phyloP scores from a whole-genome alignment of 2,113 vertebrate genomes.

The Peromyscus californicus region DNA sequence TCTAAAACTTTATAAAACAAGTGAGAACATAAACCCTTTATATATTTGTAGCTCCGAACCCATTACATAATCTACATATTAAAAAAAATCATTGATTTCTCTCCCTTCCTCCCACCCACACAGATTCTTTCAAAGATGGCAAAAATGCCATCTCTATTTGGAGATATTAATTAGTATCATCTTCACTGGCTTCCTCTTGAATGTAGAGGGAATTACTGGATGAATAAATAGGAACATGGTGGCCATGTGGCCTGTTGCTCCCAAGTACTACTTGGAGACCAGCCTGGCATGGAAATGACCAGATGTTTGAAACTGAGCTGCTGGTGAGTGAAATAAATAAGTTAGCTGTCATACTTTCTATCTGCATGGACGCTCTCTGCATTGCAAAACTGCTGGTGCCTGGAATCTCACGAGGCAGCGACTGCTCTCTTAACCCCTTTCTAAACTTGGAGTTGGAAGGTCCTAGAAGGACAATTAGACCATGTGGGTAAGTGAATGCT shows the following conservation, averaged over 20 bases:
- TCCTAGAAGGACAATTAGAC: slow-evolving; percentile 30
- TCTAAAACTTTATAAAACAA: slow-evolving; percentile 40
- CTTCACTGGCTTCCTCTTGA: slow-evolving; percentile 65
- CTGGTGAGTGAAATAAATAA: slow-evolving; percentile 77
- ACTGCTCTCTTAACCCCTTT: slow-evolving; percentile 47
- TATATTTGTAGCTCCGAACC: not conserved
- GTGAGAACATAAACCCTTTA: not conserved
- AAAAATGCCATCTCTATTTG: slow-evolving; percentile 69
- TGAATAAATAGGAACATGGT: slow-evolving; percentile 74
- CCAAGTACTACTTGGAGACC: slow-evolving; percentile 74
- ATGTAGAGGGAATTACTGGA: slow-evolving; percentile 70
- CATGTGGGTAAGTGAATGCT: not conserved
- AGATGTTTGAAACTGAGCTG: slow-evolving; percentile 82
- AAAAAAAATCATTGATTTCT: slow-evolving; percentile 13
- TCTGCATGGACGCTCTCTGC: slow-evolving; percentile 57
- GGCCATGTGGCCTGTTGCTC: slow-evolving; percentile 72
- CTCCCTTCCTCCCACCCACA: slow-evolving; percentile 37
- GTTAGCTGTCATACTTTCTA: slow-evolving; percentile 59
- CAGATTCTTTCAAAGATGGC: slow-evolving; percentile 64
- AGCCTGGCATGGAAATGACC: slow-evolving; percentile 83
- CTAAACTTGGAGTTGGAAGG: slow-evolving; percentile 55
- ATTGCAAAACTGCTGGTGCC: slow-evolving; percentile 57
- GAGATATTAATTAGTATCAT: slow-evolving; percentile 77
- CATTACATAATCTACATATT: slow-evolving; percentile 53
- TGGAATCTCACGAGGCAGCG: slow-evolving; percentile 23